These are phyloP conservation scores for Microtus richardsoni DNA, from an alignment of 2,113 vertebrate species.

Conservation along the genomic window DNA sequence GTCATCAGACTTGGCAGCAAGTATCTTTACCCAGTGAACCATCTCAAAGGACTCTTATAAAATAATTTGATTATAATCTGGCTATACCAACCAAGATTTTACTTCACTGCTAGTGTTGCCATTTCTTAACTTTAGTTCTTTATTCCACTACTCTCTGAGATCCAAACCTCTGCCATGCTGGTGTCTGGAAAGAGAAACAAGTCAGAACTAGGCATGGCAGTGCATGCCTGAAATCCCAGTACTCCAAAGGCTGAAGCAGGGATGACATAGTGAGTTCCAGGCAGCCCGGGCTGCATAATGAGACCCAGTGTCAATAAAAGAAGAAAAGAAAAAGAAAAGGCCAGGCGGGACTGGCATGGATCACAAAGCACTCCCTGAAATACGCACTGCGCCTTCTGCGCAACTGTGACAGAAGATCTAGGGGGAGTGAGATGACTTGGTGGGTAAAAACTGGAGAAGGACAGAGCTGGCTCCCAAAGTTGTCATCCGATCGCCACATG, in stretches of 20 bases:
- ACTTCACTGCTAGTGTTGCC: neutral
- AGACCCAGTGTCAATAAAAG: neutral
- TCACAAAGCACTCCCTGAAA: neutral
- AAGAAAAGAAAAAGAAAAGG: neutral
- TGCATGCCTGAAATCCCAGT: neutral
- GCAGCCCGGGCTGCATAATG: neutral
- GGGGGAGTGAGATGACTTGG: neutral
- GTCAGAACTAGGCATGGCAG: neutral
- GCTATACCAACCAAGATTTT: neutral
- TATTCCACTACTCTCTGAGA: neutral
- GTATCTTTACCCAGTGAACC: neutral
- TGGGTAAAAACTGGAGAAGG: neutral
- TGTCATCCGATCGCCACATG: neutral
- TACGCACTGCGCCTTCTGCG: neutral
- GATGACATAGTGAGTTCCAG: neutral
- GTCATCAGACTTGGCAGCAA: neutral
- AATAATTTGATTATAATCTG: neutral
- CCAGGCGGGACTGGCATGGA: neutral
- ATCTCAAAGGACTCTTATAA: neutral
- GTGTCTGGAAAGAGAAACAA: neutral
- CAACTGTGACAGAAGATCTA: neutral
- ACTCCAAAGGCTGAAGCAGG: neutral
- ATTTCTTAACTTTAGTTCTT: constrained; percentile 45
- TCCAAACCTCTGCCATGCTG: neutral
- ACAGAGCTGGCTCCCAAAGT: neutral